Evolutionary conservation across 2,888 invertebrate species (phyloP), one percentile per base, ranked within the genome.

Genomic region (Drosophila prostipennis): DNA sequence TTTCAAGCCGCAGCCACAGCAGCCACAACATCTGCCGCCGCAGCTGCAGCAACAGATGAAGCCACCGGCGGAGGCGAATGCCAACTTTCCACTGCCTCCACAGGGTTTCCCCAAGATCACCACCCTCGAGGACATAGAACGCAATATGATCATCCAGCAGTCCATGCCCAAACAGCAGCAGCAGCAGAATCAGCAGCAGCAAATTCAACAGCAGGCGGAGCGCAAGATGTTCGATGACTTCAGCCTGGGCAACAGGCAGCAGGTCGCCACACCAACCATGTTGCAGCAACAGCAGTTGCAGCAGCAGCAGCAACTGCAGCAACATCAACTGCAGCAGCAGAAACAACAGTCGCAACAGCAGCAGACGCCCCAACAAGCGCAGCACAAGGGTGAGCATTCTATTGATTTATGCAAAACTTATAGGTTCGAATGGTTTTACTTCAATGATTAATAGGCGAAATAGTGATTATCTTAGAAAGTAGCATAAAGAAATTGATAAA

Each of bases 81-180:
- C 80, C 29, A 77, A 85, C 67, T 83, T 83, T 64, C 85, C 86
- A 1, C 63, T 89, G 58, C 60, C 81, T 8, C 71, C 78, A 14
- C 34, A 78, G 19, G 34, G 53, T 26, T 76, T 86, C 5, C 87
- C 89, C 0, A 92, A 92, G 80, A 91, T 92, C 40, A 89, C 90
- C 23, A 91, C 92, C 6, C 79, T 92, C 1, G 92, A 92, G 72
- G 92, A 92, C 64, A 91, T 92, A 63, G 92, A 92, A 74, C 85
- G 92, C 10, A 92, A 91, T 65, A 80, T 92, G 39, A 90, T 91
- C 37, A 90, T 88, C 37, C 92, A 92, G 71, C 91, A 91, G 53
- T 78, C 90, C 39, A 83, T 88, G 40, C 83, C 89, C 19, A 90
- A 90, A 34, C 86, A 86, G 40, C 79, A 79, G 4, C 79, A 79